Base-by-base conservation (phyloP, 1,140 invertebrate genomes). In the Bradynema listronoti region DNA sequence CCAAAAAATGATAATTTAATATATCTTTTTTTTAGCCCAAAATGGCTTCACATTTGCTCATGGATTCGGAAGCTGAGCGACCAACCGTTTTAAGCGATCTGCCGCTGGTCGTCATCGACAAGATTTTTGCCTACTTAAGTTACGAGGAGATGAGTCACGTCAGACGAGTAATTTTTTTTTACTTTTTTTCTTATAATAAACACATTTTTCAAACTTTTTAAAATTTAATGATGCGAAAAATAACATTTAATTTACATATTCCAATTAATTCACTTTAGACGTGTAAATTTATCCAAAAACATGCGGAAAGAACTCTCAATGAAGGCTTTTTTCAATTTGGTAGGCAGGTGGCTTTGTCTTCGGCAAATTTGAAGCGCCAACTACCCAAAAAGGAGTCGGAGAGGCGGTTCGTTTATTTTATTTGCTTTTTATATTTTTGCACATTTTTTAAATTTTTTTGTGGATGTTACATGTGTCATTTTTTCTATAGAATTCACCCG, bases 341-440 rank as follows among this genome's bases (percentile, higher is more conserved):
- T 24, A 27, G 58, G 7, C 27, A 63, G 5, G 14, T 61, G 5
- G 32, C 19, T 4, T 27, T 47, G 3, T 61, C 49, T n/a, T 32
- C 58, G 9, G 16, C 19, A 22, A 6, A 78, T 42, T 86, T 92
- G 0, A 91, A 91, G 79, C 82, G 85, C 3, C 84, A 89, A 72
- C 77, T 94, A 52, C 90, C 90, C 4, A 80, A 89, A 14, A 80
- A 90, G 57, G 90, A 92, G 80, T 92, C 89, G 0, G 89, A 92
- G 77, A 80, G 90, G 71, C 52, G 49, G 58, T 61, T 34, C 24
- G 58, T 11, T 5, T 22, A n/a, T 52, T 30, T 5, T 2, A 55
- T 2, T 65, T 14, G 7, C 16, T 30, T 14, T 34, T 2, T 14
- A 19, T 29, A 4, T 19, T 4, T 27, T 24, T 47, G 16, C n/a